Conservation (phyloP, 1,140 invertebrate genomes). For the Alviniconcha marisindica region DNA sequence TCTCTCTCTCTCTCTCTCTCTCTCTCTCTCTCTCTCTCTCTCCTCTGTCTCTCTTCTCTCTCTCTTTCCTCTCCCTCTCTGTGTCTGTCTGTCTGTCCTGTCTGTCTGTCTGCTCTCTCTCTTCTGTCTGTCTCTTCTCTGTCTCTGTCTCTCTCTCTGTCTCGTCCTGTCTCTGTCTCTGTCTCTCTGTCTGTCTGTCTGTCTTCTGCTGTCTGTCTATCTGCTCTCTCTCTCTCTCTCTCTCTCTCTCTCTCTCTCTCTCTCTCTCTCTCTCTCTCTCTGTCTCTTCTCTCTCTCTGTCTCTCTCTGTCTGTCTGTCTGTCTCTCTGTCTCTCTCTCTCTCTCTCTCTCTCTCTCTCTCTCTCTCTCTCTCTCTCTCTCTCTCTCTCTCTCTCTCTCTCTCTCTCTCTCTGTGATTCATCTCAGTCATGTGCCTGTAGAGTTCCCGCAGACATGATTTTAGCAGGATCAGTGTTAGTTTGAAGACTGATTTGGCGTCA, state of each 20-base stretch:
- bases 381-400: background rate
- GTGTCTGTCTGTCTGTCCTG: background rate
- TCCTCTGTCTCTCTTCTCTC: background rate
- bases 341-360: background rate
- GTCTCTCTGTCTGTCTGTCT: background rate
- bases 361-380: background rate
- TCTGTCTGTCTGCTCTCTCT: background rate
- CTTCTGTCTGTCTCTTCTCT: background rate
- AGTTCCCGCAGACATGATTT: background rate
- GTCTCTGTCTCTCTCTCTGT: constrained; percentile 7
- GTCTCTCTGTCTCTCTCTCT: background rate
- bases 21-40: background rate
- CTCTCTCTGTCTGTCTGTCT: background rate
- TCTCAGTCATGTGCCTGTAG: background rate
- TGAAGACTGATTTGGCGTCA: background rate
- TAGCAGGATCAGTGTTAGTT: too few species aligned
- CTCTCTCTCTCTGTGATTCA: background rate
- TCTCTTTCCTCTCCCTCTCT: background rate
- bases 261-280: background rate
- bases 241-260: background rate
- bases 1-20: background rate
- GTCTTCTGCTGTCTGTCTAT: background rate
- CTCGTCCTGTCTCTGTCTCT: background rate
- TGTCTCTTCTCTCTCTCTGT: background rate
- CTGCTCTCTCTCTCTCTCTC: background rate